These are phyloP conservation scores for Zootoca vivipara DNA, from an alignment of 2,113 vertebrate species.

Conservation along the genomic window DNA sequence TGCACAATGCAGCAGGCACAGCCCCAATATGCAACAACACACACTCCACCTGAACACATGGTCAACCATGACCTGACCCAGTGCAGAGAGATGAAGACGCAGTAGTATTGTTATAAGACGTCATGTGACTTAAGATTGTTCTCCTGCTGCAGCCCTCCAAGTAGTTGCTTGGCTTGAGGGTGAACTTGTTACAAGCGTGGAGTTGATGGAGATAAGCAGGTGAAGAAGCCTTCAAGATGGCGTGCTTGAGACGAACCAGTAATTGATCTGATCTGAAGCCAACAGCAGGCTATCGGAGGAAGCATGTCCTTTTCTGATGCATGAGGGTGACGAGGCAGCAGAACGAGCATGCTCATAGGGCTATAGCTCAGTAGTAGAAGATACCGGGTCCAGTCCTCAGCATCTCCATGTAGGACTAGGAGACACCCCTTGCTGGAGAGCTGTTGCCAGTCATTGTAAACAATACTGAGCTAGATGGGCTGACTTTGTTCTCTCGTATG, in stretches of 20 bases:
- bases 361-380: not conserved
- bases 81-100: not conserved
- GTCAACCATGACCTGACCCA: not conserved
- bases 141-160: not conserved
- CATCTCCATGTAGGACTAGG: not conserved
- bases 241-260: no score
- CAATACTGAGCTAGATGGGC: not conserved
- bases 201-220: no score
- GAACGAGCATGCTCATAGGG: not conserved
- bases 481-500: no score
- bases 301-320: no score
- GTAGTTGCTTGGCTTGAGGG: no score
- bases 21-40: not conserved
- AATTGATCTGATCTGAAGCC: no score
- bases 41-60: not conserved
- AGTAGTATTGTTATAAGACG: not conserved
- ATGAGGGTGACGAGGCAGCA: no score
- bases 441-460: not conserved
- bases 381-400: no score
- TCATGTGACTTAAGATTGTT: not conserved
- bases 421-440: not conserved
- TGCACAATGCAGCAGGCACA: not conserved
- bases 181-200: no score
- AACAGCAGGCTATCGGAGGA: no score
- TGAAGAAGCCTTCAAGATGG: no score